These are phyloP conservation scores for Nycticryphes semicollaris DNA, from an alignment of 2,113 vertebrate species.

Conservation along the genomic window DNA sequence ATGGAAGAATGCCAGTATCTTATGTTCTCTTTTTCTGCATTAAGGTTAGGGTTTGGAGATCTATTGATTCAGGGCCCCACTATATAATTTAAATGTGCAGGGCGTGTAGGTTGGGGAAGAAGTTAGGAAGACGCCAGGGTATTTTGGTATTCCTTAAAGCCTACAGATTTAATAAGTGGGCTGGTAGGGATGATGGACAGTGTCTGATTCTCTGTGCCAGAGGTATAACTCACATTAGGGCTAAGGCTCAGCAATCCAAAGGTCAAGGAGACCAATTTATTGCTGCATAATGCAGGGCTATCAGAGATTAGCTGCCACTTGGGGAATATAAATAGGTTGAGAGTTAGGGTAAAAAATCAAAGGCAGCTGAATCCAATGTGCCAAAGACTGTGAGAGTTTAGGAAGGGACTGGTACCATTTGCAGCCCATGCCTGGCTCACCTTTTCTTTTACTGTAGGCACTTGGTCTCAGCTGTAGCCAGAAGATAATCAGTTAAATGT, in stretches of 20 bases:
- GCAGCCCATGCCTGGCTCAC: not conserved
- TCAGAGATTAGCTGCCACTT: fast-evolving
- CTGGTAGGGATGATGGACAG: not conserved
- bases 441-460: not conserved
- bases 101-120: not conserved
- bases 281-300: not conserved
- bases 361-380: not conserved
- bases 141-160: not conserved
- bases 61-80: not conserved
- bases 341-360: not conserved
- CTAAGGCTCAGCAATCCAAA: not conserved
- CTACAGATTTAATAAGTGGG: not conserved
- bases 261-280: not conserved
- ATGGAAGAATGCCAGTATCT: not conserved
- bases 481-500: not conserved
- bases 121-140: not conserved
- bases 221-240: not conserved
- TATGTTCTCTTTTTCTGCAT: not conserved
- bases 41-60: not conserved
- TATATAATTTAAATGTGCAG: not conserved
- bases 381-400: not conserved
- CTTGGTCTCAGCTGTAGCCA: not conserved
- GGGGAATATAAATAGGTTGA: too few species aligned
- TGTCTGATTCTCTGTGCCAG: not conserved
- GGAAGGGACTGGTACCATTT: not conserved